Conservation (phyloP, 2,888 invertebrate genomes). For the Dolichopus griseipennis region DNA sequence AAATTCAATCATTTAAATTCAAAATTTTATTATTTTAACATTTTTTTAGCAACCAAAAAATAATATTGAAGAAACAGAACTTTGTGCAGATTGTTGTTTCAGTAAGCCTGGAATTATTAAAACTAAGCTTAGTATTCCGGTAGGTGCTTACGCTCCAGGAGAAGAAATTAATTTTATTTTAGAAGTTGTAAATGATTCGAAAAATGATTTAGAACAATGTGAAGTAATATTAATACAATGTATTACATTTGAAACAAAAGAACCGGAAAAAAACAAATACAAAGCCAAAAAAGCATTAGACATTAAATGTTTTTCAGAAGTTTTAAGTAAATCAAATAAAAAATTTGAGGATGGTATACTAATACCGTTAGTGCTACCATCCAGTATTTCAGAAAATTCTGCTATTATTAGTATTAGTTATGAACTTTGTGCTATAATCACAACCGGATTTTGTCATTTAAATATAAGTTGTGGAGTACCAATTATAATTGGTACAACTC, state of each 20-base stretch:
- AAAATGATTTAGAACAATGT: conserved; percentile 44
- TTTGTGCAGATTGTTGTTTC: conserved; percentile 61
- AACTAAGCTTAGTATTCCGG: conserved; percentile 55
- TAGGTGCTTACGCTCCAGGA: conserved; percentile 64
- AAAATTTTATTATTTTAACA: too few relatives aligned
- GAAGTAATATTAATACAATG: neutral
- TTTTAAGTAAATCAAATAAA: conserved; percentile 48
- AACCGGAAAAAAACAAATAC: neutral
- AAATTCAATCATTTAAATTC: too few relatives aligned
- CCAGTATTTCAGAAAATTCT: conserved; percentile 47
- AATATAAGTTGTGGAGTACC: conserved; percentile 33
- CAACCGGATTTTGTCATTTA: conserved; percentile 34
- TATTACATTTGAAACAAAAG: neutral
- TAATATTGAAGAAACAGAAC: conserved; percentile 52
- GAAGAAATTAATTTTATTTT: conserved; percentile 60
- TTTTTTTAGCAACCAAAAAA: conserved; percentile 11
- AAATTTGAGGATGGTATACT: conserved; percentile 51
- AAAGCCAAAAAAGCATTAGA: conserved; percentile 20
- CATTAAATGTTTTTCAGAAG: conserved; percentile 45
- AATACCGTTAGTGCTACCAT: conserved; percentile 61
- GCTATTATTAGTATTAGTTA: conserved; percentile 36
- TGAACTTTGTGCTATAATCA: conserved; percentile 32
- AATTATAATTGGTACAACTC: conserved; percentile 33
- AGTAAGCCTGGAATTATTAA: conserved; percentile 61
- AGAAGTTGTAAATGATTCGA: conserved; percentile 65